Percentiles rank a stretch among this genome's conserved stretches.
phyloP scores from a whole-genome alignment of 2,797 vertebrate genomes.

The Mionectes olivaceus region DNA sequence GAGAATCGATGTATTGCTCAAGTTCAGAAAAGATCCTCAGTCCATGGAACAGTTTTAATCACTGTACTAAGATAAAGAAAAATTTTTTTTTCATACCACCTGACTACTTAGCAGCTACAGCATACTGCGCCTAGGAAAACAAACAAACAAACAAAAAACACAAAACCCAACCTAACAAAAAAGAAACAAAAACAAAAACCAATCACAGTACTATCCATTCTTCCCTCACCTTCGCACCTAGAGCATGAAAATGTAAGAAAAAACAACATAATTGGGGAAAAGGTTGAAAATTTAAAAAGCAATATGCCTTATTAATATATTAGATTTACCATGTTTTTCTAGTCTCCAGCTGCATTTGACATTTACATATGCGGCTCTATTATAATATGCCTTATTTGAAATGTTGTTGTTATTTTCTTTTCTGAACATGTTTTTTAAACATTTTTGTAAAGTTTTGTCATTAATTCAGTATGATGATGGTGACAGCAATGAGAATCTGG shows the following conservation, averaged over 20 bases:
- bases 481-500: neutral
- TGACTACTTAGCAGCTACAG: neutral
- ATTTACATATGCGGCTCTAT: neutral
- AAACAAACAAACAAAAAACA: no score
- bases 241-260: neutral
- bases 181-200: no score
- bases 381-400: neutral
- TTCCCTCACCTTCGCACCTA: neutral
- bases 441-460: neutral
- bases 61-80: neutral
- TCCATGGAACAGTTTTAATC: neutral
- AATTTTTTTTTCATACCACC: neutral
- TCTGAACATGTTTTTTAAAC: neutral
- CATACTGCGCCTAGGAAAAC: neutral
- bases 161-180: no score
- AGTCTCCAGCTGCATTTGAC: neutral
- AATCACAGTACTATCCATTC: neutral
- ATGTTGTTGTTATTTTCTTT: neutral
- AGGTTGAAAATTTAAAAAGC: neutral
- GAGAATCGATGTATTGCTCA: neutral
- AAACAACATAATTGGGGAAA: neutral
- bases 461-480: constrained; percentile 4
- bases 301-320: neutral
- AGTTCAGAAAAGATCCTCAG: neutral
- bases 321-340: neutral